Evolutionary conservation across 2,797 vertebrate genomes (phyloP), one percentile per base, ranked within the genome.

Genomic region (Hirundo rustica): DNA sequence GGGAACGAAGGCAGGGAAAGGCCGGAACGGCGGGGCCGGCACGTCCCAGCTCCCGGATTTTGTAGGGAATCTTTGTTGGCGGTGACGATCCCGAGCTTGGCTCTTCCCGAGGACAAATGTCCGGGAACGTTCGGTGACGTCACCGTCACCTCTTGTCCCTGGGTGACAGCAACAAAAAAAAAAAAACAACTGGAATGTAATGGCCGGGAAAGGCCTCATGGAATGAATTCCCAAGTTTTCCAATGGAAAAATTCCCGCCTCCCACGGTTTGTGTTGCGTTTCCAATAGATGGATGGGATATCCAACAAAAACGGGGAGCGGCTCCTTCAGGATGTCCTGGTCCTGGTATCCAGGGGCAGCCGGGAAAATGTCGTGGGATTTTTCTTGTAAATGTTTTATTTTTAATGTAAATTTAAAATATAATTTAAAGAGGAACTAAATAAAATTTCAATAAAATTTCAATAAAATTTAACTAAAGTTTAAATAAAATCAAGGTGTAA

Each of bases 261-360:
- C 7, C 18, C 8, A 1, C 11, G 29, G 8, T 38, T 14, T 22
- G 29, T 7, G 13, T 1, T 9, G 18, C 6, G 2, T 26, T 71
- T 47, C 57, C 66, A 5, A 38, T 62, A 18, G 9, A 0, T 22
- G 48, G 32, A 11, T 32, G 47, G 57, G 48, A 22, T 53, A 6
- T 1, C 14, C 2, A 4, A 13, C 23, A 40, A 19, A 42, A 38
- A 25, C 9, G 2, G 6, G 2, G 30, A 40, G 9, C 7, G 75
- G 22, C 4, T 55, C 1, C 0, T 16, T 47, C 4, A 4, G 51
- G 61, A 3, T 13, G n/a, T 45, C 4, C n/a, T 2, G 21, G 23
- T 18, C 22, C 3, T 1, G 3, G 40, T 47, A 25, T 11, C 16
- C 12, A 8, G 16, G 27, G 6, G 3, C 7, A 36, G 10, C 20